Evolutionary conservation across 2,888 invertebrate species (phyloP), one percentile per base, ranked within the genome.

Genomic region (Lochmaea crataegi): DNA sequence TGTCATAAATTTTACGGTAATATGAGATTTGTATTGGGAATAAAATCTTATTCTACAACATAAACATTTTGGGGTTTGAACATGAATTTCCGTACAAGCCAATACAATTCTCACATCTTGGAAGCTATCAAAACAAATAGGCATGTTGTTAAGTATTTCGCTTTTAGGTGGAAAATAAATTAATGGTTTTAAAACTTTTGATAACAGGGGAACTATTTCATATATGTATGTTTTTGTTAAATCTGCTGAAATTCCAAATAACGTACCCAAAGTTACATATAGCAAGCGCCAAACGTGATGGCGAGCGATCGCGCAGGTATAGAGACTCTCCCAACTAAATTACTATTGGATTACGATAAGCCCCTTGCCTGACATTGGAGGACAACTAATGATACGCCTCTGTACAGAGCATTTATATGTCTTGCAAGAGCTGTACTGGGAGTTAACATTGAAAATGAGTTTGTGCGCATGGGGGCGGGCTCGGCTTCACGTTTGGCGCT

Each of bases 1-100:
- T 56, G 60, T 65, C 68, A 68, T 71, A 32, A 71, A 74, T 22
- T 71, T 74, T 22, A 74, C 64, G 38, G 68, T 74, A 12, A 57
- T 10, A 22, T 61, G n/a, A 38, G 51, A 58, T 66, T 69, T 72
- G 4, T 26, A 26, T 26, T 26, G 26, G 26, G 26, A 26, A 26
- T 26, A 26, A 26, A 26, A 26, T 26, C 45, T 72, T 26, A 65
- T 65, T 58, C 73, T 38, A 10, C 73, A 65, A 32, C 73, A 74
- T 12, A 68, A 14, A 22, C 71, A 74, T 26, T 38, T 64, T 26
- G 74, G 63, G 16, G 22, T 48, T 57, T 71, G 68, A 48, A 60
- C 45, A 68, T 53, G 58, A 22, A 72, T 66, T 72, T 68, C 68
- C 11, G 58, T 68, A 32, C 72, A 68, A 18, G 68, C 64, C n/a